These are phyloP conservation scores for Ditula angustiorana DNA, from an alignment of 2,888 invertebrate genomes.

Conservation along the genomic window DNA sequence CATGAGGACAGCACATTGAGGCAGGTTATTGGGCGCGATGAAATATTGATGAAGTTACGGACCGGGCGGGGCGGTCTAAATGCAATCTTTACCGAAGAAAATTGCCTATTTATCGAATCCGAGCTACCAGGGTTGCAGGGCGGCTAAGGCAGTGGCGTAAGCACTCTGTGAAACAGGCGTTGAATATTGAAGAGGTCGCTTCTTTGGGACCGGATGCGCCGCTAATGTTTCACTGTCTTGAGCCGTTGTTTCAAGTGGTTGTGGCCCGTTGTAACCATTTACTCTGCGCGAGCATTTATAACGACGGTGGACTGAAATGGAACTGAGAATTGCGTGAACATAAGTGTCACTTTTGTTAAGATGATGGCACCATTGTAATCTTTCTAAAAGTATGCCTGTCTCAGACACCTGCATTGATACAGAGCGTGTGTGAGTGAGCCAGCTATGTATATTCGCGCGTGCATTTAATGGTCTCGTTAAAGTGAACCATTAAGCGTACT, in stretches of 20 bases:
- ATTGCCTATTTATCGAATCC: constrained; percentile 28
- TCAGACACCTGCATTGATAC: too few relatives aligned
- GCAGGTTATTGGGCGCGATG: constrained; percentile 63
- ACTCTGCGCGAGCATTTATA: background rate
- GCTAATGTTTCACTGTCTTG: background rate
- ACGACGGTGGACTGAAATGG: background rate
- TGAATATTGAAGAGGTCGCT: constrained; percentile 5
- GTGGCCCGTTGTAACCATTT: background rate
- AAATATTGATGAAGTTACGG: constrained; percentile 67
- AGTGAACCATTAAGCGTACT: too few relatives aligned
- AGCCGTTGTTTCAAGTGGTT: background rate
- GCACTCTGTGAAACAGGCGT: background rate
- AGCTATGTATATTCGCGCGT: too few relatives aligned
- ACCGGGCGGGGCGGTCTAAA: constrained; percentile 40
- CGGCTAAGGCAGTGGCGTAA: background rate
- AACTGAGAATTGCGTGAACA: background rate
- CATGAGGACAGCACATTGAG: constrained; percentile 47
- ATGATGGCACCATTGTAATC: background rate
- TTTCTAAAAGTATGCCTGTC: too few relatives aligned
- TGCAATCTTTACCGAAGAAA: constrained; percentile 22
- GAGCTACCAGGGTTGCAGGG: background rate
- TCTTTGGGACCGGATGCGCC: background rate
- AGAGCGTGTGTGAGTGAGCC: too few relatives aligned
- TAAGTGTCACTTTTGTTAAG: background rate
- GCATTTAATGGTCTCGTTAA: too few relatives aligned